A percentile compares a stretch with the other conserved stretches of the same genome.
phyloP scores from a whole-genome alignment of 2,797 vertebrate species.

The Sebastes diploproa region DNA sequence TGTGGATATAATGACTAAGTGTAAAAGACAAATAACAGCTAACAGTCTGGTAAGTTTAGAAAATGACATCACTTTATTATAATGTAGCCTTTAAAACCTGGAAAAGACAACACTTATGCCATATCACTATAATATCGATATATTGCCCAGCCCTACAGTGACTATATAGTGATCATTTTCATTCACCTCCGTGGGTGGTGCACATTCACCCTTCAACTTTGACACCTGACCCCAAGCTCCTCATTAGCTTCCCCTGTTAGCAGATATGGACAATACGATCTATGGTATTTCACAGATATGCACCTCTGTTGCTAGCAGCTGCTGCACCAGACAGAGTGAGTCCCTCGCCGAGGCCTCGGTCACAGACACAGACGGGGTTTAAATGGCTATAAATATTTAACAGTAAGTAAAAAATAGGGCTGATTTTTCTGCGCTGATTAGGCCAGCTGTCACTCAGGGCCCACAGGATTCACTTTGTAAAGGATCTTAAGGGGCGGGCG shows the following conservation, averaged over 20 bases:
- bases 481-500: conserved; percentile 2
- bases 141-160: neutral
- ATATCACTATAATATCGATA: fast-evolving
- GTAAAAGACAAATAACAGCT: no score
- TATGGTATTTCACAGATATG: conserved; percentile 53
- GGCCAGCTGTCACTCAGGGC: conserved; percentile 58
- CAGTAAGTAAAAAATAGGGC: conserved; percentile 56
- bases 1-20: no score
- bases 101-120: no score
- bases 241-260: conserved; percentile 56
- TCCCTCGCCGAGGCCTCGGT: neutral
- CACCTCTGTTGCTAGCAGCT: conserved; percentile 43
- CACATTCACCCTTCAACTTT: conserved; percentile 17
- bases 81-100: no score
- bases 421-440: conserved; percentile 66
- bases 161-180: neutral
- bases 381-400: conserved; percentile 72
- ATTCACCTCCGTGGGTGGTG: conserved; percentile 21
- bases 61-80: no score
- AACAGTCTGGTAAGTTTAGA: no score
- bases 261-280: conserved; percentile 19
- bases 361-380: conserved; percentile 43
- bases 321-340: conserved; percentile 11
- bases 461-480: conserved; percentile 40
- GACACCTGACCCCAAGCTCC: conserved; percentile 36